A percentile compares a stretch with the other conserved stretches of the same genome.
Evolutionary conservation across 2,113 vertebrate genomes (phyloP).

Genomic region (Oryctolagus cuniculus): mOryCun1.1 NC_091440.1:25593501-25594000

Average conservation of each 20-base stretch:
- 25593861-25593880: not conserved
- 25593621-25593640: not conserved
- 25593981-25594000: not conserved
- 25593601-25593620: not conserved
- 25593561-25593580: not conserved
- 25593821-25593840: not conserved
- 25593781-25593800: not conserved
- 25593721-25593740: not conserved
- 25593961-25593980: not conserved
- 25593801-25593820: not conserved
- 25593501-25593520: not conserved
- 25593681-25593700: not conserved
- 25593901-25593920: not conserved
- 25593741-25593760: slow-evolving; percentile 13
- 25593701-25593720: not conserved
- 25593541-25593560: not conserved
- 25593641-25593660: not conserved
- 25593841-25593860: not conserved
- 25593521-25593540: not conserved
- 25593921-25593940: not conserved
- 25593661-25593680: not conserved
- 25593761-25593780: slow-evolving; percentile 36
- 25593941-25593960: not conserved
- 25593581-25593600: not conserved
- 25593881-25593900: not conserved